Percentiles rank a stretch among this genome's conserved stretches.
These are phyloP conservation scores for Caenorhabditis remanei DNA, from an alignment of 1,140 invertebrate species.

Conservation along the genomic window DNA sequence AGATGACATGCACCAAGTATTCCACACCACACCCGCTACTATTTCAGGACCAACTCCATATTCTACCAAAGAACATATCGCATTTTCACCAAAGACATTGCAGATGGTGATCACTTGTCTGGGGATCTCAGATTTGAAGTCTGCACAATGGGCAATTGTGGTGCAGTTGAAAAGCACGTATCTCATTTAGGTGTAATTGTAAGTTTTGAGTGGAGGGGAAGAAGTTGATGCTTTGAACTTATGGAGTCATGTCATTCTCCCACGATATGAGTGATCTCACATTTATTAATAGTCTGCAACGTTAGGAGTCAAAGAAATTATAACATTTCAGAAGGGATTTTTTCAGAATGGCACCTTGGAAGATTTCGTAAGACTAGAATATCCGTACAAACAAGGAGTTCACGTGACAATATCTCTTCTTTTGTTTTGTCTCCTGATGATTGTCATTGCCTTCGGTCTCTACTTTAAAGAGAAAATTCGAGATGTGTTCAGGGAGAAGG, in stretches of 20 bases:
- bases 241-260: neutral
- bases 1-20: no score
- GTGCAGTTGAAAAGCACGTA: constrained; percentile 18
- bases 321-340: neutral
- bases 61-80: constrained; percentile 48
- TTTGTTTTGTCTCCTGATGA: neutral
- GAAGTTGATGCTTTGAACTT: neutral
- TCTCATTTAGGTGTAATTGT: constrained; percentile 47
- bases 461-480: neutral
- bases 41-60: neutral
- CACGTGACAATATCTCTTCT: neutral
- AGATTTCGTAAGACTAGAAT: neutral
- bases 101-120: constrained; percentile 45
- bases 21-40: no score
- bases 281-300: neutral
- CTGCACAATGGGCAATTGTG: constrained; percentile 19
- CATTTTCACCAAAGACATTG: constrained; percentile 19
- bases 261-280: neutral
- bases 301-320: neutral
- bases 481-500: neutral
- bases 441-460: neutral
- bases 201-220: neutral
- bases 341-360: constrained; percentile 28
- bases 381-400: constrained; percentile 8
- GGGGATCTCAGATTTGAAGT: constrained; percentile 18